phyloP scores from a whole-genome alignment of 2,888 invertebrate genomes.

The Agonopterix alstromeriana region DNA sequence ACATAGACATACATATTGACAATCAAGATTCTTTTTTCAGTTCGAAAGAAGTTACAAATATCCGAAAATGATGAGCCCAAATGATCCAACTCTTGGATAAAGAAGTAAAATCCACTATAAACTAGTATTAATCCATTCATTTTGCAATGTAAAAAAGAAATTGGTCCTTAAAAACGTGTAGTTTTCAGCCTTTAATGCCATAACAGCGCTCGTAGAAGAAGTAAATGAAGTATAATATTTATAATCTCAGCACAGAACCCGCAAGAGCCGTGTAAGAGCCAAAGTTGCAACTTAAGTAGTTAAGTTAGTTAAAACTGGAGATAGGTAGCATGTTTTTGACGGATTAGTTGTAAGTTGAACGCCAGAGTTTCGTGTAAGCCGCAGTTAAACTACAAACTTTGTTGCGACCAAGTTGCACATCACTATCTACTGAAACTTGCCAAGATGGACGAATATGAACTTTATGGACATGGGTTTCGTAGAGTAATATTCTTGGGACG shows the following conservation, averaged over 20 bases:
- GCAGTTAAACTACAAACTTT: not conserved
- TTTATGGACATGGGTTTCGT: not conserved
- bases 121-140: too few species aligned
- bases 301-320: slow-evolving; percentile 37
- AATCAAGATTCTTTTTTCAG: too few species aligned
- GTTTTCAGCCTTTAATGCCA: too few species aligned
- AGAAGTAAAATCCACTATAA: too few species aligned
- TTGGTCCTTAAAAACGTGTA: too few species aligned
- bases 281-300: slow-evolving; percentile 24
- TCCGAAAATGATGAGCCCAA: too few species aligned
- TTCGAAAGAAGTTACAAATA: too few species aligned
- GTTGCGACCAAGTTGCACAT: not conserved
- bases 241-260: not conserved
- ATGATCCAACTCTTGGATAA: too few species aligned
- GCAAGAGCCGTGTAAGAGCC: not conserved
- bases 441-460: not conserved
- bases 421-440: not conserved
- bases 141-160: too few species aligned
- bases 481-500: too few species aligned
- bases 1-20: too few species aligned
- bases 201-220: too few species aligned
- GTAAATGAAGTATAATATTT: not conserved
- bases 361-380: slow-evolving; percentile 8
- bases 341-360: slow-evolving; percentile 38
- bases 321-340: slow-evolving; percentile 51